Percentiles rank a stretch among this genome's conserved stretches.
Conservation (phyloP, 2,888 invertebrate species). For the Drosophila picticornis region DNA sequence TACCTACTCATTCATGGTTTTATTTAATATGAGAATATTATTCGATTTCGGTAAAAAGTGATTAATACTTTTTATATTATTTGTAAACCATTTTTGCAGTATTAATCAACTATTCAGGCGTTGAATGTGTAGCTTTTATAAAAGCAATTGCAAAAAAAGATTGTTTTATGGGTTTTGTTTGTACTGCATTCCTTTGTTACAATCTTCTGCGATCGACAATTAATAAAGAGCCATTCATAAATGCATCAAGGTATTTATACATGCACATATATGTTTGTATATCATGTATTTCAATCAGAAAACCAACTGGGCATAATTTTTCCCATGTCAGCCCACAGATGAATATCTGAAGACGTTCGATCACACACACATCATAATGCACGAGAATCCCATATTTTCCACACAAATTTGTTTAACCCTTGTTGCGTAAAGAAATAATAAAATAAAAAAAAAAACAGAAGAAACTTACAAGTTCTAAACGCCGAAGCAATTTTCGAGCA, state of each 20-base stretch:
- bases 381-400: constrained; percentile 65
- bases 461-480: constrained; percentile 70
- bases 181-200: neutral
- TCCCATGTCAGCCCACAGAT: constrained; percentile 66
- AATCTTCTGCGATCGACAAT: neutral
- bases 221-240: neutral
- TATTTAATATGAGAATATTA: neutral
- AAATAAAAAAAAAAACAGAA: constrained; percentile 38
- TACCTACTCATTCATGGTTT: neutral
- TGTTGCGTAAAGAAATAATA: constrained; percentile 24
- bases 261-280: neutral
- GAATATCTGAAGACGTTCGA: constrained; percentile 66
- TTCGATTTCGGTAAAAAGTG: neutral
- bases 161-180: neutral
- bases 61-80: neutral
- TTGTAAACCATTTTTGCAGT: neutral
- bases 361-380: constrained; percentile 61
- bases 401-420: constrained; percentile 70
- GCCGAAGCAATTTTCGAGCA: constrained; percentile 21
- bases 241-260: neutral
- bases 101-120: neutral
- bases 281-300: neutral
- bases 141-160: neutral
- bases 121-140: no score
- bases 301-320: constrained; percentile 33